phyloP scores from a whole-genome alignment of 2,888 invertebrate species.

The Scaeva pyrastri region DNA sequence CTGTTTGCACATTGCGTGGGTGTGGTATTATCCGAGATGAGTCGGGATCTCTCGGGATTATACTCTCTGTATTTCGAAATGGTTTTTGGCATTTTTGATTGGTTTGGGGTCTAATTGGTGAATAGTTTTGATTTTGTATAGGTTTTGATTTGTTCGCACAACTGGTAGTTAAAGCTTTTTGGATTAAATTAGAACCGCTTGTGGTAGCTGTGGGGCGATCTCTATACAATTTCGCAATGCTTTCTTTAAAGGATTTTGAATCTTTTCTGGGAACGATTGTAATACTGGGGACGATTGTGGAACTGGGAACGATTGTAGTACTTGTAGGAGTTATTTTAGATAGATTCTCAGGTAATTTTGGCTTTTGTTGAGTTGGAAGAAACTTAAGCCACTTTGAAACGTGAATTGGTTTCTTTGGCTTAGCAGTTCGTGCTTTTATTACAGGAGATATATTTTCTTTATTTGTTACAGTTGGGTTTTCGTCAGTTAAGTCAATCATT shows the following conservation, averaged over 20 bases:
- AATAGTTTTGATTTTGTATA: neutral
- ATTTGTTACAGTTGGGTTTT: neutral
- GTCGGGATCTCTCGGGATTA: neutral
- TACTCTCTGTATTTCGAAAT: conserved; percentile 26
- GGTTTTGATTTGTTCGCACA: neutral
- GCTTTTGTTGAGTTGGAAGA: conserved; percentile 28
- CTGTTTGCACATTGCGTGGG: conserved; percentile 26
- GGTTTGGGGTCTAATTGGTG: neutral
- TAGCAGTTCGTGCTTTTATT: neutral
- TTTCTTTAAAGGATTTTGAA: conserved; percentile 24
- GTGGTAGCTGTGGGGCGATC: neutral
- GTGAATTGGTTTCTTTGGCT: neutral
- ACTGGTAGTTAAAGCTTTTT: neutral
- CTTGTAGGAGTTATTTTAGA: neutral
- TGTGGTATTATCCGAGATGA: neutral
- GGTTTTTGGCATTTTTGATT: neutral
- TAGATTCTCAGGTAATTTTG: neutral
- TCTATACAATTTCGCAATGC: conserved; percentile 35
- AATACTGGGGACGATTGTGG: no score
- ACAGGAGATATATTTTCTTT: neutral
- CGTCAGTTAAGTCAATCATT: conserved; percentile 48
- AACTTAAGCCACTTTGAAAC: conserved; percentile 54
- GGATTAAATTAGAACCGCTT: neutral
- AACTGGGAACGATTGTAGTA: neutral
- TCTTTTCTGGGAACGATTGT: neutral